Evolutionary conservation across 2,888 invertebrate species (phyloP).

Genomic region (Tinea trinotella): DNA sequence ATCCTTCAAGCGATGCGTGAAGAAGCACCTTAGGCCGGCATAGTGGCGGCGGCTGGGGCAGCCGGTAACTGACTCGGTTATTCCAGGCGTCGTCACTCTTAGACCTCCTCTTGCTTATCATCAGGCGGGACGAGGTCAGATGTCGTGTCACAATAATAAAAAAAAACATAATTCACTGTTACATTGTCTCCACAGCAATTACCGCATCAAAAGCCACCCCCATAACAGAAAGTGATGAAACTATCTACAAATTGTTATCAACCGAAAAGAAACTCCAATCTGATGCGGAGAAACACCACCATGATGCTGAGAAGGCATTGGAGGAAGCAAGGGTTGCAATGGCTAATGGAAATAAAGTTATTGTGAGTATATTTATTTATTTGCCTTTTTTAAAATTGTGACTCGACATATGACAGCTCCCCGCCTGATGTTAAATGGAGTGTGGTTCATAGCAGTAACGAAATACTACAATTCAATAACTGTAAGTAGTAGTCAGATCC

Average conservation of each 20-base stretch:
- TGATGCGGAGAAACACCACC: conserved; percentile 36
- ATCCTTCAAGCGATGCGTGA: too few species aligned
- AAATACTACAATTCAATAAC: too few species aligned
- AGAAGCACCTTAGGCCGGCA: too few species aligned
- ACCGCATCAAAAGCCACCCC: conserved; percentile 39
- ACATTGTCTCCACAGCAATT: conserved; percentile 39
- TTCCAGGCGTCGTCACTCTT: too few species aligned
- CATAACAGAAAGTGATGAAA: conserved; percentile 47
- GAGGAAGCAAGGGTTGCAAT: conserved; percentile 44
- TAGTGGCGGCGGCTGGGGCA: too few species aligned
- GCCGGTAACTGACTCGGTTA: too few species aligned
- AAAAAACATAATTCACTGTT: neutral
- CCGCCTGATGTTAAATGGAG: neutral
- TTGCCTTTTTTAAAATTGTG: too few species aligned
- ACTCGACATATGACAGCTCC: too few species aligned
- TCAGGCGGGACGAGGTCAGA: too few species aligned
- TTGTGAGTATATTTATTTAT: conserved; percentile 35
- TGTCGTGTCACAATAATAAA: neutral
- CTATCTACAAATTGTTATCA: conserved; percentile 40
- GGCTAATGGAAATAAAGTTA: conserved; percentile 44
- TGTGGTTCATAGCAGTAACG: neutral
- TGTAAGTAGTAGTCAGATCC: too few species aligned
- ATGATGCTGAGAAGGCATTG: conserved; percentile 38
- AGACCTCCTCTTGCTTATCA: too few species aligned
- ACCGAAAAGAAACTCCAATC: conserved; percentile 41